These are phyloP conservation scores for Crepidodera aurea DNA, from an alignment of 2,888 invertebrate species.

Conservation along the genomic window DNA sequence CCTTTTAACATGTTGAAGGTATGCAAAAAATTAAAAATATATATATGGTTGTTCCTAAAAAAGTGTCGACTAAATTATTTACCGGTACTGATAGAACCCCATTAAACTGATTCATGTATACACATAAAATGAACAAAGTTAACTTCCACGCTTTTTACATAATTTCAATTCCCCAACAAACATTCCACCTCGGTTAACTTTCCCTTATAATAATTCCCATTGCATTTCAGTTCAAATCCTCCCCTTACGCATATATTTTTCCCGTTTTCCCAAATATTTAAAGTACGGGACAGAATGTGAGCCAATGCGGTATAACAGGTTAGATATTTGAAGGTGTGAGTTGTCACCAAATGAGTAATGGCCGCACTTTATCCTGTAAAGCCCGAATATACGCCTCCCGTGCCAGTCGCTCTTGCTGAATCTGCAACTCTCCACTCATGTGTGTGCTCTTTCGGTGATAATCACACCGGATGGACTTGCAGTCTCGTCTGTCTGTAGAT, in stretches of 20 bases:
- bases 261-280: conserved; percentile 17
- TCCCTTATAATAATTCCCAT: too few species aligned
- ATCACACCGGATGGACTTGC: conserved; percentile 48
- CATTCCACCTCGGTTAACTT: too few species aligned
- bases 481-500: conserved; percentile 29
- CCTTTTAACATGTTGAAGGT: too few species aligned
- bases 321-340: conserved; percentile 48
- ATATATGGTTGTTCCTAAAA: too few species aligned
- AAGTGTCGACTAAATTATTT: too few species aligned
- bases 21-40: too few species aligned
- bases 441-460: conserved; percentile 54
- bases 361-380: conserved; percentile 53
- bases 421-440: conserved; percentile 56
- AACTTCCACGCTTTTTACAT: too few species aligned
- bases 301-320: conserved; percentile 31
- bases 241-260: not conserved
- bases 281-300: conserved; percentile 3
- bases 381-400: conserved; percentile 48
- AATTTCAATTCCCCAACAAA: too few species aligned
- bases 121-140: too few species aligned
- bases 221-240: too few species aligned
- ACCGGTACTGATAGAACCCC: too few species aligned
- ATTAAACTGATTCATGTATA: too few species aligned
- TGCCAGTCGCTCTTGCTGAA: conserved; percentile 51
- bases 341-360: conserved; percentile 53